These are phyloP conservation scores for Morus bassanus DNA, from an alignment of 2,797 vertebrate genomes.

Conservation along the genomic window DNA sequence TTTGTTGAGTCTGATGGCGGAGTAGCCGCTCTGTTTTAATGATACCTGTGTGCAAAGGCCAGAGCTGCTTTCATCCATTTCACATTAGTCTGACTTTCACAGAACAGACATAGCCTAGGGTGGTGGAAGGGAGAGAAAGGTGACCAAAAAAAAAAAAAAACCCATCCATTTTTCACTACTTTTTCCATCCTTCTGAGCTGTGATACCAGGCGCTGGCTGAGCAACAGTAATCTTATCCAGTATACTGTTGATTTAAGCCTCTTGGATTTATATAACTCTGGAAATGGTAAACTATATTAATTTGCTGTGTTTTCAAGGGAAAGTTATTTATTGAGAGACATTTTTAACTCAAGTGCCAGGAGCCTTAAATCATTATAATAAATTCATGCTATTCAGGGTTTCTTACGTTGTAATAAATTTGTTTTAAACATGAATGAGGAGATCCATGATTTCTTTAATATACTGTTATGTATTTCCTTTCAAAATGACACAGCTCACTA, in stretches of 20 bases:
- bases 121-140: not conserved
- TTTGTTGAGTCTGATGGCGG: not conserved
- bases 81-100: constrained; percentile 46
- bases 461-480: constrained; percentile 80
- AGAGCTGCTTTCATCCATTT: constrained; percentile 6
- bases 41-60: constrained; percentile 52
- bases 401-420: constrained; percentile 80
- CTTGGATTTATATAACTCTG: constrained; percentile 74
- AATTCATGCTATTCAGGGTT: constrained; percentile 80
- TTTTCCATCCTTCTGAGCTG: not conserved
- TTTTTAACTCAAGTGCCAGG: constrained; percentile 78
- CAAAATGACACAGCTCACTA: constrained; percentile 77
- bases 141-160: not conserved
- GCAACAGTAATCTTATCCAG: not conserved
- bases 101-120: constrained; percentile 52
- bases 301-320: constrained; percentile 79
- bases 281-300: constrained; percentile 80
- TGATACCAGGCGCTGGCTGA: not conserved
- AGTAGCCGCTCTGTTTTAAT: not conserved
- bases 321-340: constrained; percentile 80
- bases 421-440: constrained; percentile 81
- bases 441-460: constrained; percentile 80
- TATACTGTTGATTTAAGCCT: constrained; percentile 69
- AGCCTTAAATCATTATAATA: constrained; percentile 83
- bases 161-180: not conserved